phyloP scores from a whole-genome alignment of 2,797 vertebrate genomes.

The Argya squamiceps region DNA sequence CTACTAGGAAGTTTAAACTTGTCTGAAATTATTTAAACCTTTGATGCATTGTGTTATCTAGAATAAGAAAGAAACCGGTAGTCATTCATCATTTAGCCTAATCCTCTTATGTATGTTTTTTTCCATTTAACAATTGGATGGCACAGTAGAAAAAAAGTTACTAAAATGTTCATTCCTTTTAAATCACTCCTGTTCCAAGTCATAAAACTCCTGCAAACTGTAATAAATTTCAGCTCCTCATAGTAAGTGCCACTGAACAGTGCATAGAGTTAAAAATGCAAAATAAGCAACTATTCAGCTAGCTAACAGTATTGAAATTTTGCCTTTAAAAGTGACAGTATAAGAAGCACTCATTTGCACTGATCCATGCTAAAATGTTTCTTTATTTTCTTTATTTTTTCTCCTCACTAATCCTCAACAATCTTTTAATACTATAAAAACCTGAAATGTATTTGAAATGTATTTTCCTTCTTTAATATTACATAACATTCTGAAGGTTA shows the following conservation, averaged over 20 bases:
- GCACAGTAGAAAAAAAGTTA: not conserved
- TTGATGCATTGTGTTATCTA: not conserved
- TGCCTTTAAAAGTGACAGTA: not conserved
- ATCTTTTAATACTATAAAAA: not conserved
- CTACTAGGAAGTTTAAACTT: slow-evolving; percentile 8
- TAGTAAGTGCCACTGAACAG: not conserved
- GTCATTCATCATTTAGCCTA: slow-evolving; percentile 15
- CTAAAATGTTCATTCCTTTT: slow-evolving; percentile 25
- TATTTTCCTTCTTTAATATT: not conserved
- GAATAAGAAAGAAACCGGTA: slow-evolving; percentile 5
- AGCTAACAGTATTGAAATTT: not conserved
- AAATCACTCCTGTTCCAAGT: slow-evolving; percentile 31
- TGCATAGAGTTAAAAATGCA: not conserved
- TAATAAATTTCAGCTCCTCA: slow-evolving; percentile 37
- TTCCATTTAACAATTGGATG: not conserved
- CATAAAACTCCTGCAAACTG: slow-evolving; percentile 40
- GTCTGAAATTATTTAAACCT: not conserved
- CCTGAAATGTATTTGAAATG: not conserved
- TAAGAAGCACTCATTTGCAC: not conserved
- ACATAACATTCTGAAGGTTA: not conserved
- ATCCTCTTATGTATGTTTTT: not conserved
- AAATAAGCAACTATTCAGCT: slow-evolving; percentile 28
- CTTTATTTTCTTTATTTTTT: not conserved
- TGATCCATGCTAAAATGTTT: not conserved
- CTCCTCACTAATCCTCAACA: not conserved